Base-by-base conservation (phyloP, 1,140 invertebrate species). In the Ceratoteleas bidentatus region DNA sequence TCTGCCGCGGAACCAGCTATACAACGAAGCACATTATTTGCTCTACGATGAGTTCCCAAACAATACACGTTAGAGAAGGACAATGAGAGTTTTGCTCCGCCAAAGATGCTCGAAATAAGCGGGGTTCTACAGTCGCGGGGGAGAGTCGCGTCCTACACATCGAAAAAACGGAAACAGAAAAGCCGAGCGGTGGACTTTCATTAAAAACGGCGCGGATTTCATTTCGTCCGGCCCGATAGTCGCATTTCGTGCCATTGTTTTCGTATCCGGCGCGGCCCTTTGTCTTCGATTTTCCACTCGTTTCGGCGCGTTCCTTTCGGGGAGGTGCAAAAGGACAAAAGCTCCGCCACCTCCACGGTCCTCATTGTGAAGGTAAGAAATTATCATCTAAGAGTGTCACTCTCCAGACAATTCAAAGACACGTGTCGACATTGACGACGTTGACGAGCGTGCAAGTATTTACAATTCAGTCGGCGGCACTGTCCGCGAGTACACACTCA, bases 391-490 rank as follows among this genome's bases (percentile, higher is more conserved):
- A 73, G 56, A 68, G 53, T 49, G 69, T 83, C 69, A 83, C 78
- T 78, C 52, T 82, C 64, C 74, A 77, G 69, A 77, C 68, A 82
- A 76, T 76, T 76, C 24, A 77, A 82, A 72, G 53, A 82, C 72
- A 82, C 72, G 61, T 66, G 73, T 77, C 50, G 49, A 75, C 78
- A 73, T n/a, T n/a, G n/a, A n/a, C n/a, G n/a, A n/a, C 47, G 24
- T 81, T 81, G 73, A 82, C 79, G 70, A 77, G 58, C 79, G 73
- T 82, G 79, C 79, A 81, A 76, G 61, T 76, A 81, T 82, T 82
- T 82, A 82, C 73, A 82, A 77, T 82, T 82, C 68, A 82, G 68
- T 73, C 79, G 79, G 47, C 77, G 68, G 14, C 34, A 74, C 57
- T 73, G 54, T 57, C 11, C 11, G 1, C 79, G 65, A 58, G 49